Evolutionary conservation across 2,113 vertebrate species (phyloP).

Genomic region (Nansenia antarctica): DNA sequence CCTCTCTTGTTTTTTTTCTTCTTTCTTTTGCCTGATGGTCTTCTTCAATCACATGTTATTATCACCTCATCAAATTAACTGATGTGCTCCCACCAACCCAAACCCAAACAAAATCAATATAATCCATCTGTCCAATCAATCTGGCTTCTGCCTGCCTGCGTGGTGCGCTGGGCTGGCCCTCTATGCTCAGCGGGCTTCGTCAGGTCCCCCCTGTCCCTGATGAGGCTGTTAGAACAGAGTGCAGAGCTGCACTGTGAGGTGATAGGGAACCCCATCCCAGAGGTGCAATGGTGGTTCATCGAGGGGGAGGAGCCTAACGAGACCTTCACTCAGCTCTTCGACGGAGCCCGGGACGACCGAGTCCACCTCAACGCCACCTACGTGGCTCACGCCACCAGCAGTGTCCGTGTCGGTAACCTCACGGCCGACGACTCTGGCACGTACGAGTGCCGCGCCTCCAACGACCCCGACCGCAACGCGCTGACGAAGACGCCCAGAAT

Average conservation of each 20-base stretch:
- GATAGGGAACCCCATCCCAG: slow-evolving; percentile 84
- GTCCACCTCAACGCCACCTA: slow-evolving; percentile 89
- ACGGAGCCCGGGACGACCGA: slow-evolving; percentile 81
- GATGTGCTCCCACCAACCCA: slow-evolving; percentile 26
- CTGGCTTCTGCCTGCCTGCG: neutral
- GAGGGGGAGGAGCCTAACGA: slow-evolving; percentile 81
- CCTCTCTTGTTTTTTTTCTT: slow-evolving; percentile 50
- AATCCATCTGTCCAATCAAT: neutral
- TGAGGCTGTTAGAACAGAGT: slow-evolving; percentile 75
- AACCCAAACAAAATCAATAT: slow-evolving; percentile 17
- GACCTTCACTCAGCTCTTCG: slow-evolving; percentile 83
- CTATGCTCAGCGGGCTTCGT: slow-evolving; percentile 82
- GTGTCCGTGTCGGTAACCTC: slow-evolving; percentile 80
- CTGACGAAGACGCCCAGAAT: slow-evolving; percentile 89
- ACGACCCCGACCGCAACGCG: slow-evolving; percentile 92
- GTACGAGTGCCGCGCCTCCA: slow-evolving; percentile 95
- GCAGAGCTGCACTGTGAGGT: slow-evolving; percentile 91
- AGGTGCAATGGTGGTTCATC: slow-evolving; percentile 92
- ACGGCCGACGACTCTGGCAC: slow-evolving; percentile 81
- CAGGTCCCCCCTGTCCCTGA: slow-evolving; percentile 86
- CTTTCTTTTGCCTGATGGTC: slow-evolving; percentile 50
- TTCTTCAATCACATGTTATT: slow-evolving; percentile 48
- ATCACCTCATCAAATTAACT: slow-evolving; percentile 48
- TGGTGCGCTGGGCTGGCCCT: slow-evolving; percentile 35
- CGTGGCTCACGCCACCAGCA: slow-evolving; percentile 83